Percentiles rank a stretch among this genome's conserved stretches.
phyloP scores from a whole-genome alignment of 2,888 invertebrate species.

The Epinotia brunnichana region DNA sequence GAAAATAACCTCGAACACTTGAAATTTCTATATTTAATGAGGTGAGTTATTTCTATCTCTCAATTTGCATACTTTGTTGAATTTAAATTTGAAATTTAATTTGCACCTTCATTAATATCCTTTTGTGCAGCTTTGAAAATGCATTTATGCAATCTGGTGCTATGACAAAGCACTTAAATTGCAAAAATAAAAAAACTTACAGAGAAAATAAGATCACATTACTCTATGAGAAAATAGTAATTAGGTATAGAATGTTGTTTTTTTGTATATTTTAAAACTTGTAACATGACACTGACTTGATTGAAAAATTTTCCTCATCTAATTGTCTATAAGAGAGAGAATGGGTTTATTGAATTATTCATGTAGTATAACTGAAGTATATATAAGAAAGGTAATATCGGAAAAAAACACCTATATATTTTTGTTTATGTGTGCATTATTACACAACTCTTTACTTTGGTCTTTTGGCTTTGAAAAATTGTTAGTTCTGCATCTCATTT shows the following conservation, averaged over 20 bases:
- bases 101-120: not conserved
- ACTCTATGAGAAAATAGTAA: not conserved
- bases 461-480: no score
- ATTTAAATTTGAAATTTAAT: not conserved
- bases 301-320: no score
- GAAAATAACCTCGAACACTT: conserved; percentile 37
- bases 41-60: conserved; percentile 15
- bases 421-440: no score
- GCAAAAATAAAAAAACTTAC: not conserved
- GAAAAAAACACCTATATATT: no score
- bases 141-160: conserved; percentile 15
- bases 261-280: not conserved
- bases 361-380: no score
- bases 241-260: not conserved
- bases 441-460: no score
- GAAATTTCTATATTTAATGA: conserved; percentile 7
- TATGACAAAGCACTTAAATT: conserved; percentile 34
- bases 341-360: no score
- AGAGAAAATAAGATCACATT: not conserved
- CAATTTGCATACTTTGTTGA: conserved; percentile 16
- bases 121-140: conserved; percentile 27
- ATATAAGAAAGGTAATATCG: no score
- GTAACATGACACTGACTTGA: not conserved
- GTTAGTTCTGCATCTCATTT: no score
- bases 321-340: no score